Base-by-base conservation (phyloP, 2,888 invertebrate species). In the Xestia rhomboidea region DNA sequence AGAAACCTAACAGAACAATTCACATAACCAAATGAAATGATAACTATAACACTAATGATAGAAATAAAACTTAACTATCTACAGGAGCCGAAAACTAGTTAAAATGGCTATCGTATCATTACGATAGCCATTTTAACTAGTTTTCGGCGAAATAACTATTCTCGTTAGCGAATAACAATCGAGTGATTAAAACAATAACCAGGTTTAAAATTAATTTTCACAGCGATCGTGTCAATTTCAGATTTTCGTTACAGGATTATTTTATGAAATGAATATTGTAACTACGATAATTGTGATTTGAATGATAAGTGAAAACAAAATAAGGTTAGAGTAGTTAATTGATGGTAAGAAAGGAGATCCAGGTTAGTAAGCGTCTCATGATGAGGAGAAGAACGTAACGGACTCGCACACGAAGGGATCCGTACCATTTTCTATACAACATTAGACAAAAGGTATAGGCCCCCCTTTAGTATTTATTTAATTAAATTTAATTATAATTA, bases 151-250 rank as follows among this genome's bases (percentile, higher is more conserved):
- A 2, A 60, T 68, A 46, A 30, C 68, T 71, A 68, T 34, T 67
- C 62, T 67, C 77, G 77, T 72, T 72, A 63, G 30, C n/a, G 57
- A 72, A 81, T 51, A 81, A 66, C 51, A 66, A 60, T 27, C 8
- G 15, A 44, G 27, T 69, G 10, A 41, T 77, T 82, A 67, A 69
- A 77, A 54, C 41, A 73, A 73, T 41, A 77, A 72, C 77, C 54
- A 34, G 30, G 73, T 69, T 82, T 54, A 67, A 76, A 77, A 62
- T 67, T 67, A 73, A 82, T 78, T 78, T 62, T 34, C 73, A 69
- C 41, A 69, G 44, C 54, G 46, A 13, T 51, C 71, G 51, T 49
- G 27, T n/a, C 66, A 67, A n/a, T 70, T 30, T 1, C 44, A 54
- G 7, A 77, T 67, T 11, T 49, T 34, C 18, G 15, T 60, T 67